These are phyloP conservation scores for Drosophila algonquin DNA, from an alignment of 2,888 invertebrate genomes.

Conservation along the genomic window DNA sequence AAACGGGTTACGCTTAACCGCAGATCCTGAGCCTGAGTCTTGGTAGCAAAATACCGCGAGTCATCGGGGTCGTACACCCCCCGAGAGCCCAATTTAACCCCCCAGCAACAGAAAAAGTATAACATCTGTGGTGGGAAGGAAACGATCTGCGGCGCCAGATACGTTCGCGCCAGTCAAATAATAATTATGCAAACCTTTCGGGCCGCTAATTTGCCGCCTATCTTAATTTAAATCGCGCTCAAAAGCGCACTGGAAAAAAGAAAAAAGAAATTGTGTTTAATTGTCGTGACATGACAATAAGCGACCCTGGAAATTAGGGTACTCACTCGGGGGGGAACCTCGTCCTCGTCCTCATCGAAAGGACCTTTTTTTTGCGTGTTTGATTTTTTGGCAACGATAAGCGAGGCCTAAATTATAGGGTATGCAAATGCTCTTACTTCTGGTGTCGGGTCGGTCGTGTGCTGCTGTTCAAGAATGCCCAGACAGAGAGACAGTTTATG, in stretches of 20 bases:
- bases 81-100: slow-evolving; percentile 38
- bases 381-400: slow-evolving; percentile 75
- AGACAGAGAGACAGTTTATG: slow-evolving; percentile 56
- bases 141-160: slow-evolving; percentile 79
- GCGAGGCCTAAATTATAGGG: slow-evolving; percentile 69
- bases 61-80: slow-evolving; percentile 59
- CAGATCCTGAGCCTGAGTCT: slow-evolving; percentile 44
- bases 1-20: slow-evolving; percentile 79
- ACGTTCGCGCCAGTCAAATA: slow-evolving; percentile 63
- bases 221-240: slow-evolving; percentile 80
- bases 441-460: slow-evolving; percentile 54
- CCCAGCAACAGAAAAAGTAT: slow-evolving; percentile 45
- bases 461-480: slow-evolving; percentile 49
- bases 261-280: slow-evolving; percentile 55
- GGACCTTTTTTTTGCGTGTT: slow-evolving; percentile 51
- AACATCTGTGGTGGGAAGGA: slow-evolving; percentile 80
- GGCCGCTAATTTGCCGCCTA: slow-evolving; percentile 82
- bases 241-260: slow-evolving; percentile 64
- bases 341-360: too few relatives aligned
- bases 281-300: slow-evolving; percentile 76
- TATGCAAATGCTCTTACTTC: slow-evolving; percentile 69
- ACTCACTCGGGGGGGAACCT: slow-evolving; percentile 23
- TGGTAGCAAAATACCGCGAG: slow-evolving; percentile 57
- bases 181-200: slow-evolving; percentile 77
- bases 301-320: slow-evolving; percentile 68